A percentile compares a stretch with the other conserved stretches of the same genome.
These are phyloP conservation scores for Mormoops blainvillei DNA, from an alignment of 2,113 vertebrate genomes.

Conservation along the genomic window DNA sequence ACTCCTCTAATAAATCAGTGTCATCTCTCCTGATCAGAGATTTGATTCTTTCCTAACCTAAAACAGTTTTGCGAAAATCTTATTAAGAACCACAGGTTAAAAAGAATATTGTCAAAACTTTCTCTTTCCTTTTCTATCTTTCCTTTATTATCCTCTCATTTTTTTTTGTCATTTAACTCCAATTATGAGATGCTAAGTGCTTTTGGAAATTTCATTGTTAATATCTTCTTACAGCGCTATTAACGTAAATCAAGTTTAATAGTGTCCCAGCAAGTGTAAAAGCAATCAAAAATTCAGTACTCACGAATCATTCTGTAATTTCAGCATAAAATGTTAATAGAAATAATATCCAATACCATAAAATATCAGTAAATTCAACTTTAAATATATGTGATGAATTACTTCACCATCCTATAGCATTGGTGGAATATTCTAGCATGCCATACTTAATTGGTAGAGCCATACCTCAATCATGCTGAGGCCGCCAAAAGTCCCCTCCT, in stretches of 20 bases:
- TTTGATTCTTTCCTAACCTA: conserved; percentile 69
- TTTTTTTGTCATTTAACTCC: conserved; percentile 90
- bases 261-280: conserved; percentile 89
- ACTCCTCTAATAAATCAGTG: not conserved
- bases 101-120: conserved; percentile 82
- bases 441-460: conserved; percentile 54
- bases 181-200: conserved; percentile 90
- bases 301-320: conserved; percentile 91
- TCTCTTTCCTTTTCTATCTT: conserved; percentile 71
- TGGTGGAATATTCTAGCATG: conserved; percentile 53
- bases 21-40: conserved; percentile 51
- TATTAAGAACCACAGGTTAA: conserved; percentile 79
- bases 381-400: conserved; percentile 86
- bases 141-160: conserved; percentile 84
- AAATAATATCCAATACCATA: conserved; percentile 90
- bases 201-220: conserved; percentile 90
- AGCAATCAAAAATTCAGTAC: conserved; percentile 92
- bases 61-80: conserved; percentile 68
- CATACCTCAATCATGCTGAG: not conserved
- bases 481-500: not conserved
- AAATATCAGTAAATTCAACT: conserved; percentile 89
- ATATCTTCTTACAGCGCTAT: conserved; percentile 89
- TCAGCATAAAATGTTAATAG: conserved; percentile 92
- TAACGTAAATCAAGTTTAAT: conserved; percentile 91
- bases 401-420: conserved; percentile 71